Base-by-base conservation (phyloP, 2,888 invertebrate species). In the Eumacrocentrus americanus region DNA sequence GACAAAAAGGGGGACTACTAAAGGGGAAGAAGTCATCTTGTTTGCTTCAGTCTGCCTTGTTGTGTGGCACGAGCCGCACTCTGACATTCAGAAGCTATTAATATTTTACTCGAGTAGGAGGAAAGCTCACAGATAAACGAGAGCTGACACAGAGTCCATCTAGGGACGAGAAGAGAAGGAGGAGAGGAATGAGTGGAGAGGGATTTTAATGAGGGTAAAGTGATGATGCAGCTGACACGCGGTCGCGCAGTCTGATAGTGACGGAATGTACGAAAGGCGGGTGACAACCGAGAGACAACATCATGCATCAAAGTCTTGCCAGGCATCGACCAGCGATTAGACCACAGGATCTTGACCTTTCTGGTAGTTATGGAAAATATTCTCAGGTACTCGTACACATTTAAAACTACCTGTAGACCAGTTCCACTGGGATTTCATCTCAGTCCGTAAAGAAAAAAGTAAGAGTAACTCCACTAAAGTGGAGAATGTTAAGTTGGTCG, bases 301-400 rank as follows among this genome's bases (percentile, higher is more conserved):
- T 48, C 42, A 66, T 67, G 67, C 57, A 66, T 60, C 63, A 48
- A 38, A 65, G 60, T 59, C 29, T 64, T 22, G 35, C 62, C 37
- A 64, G 63, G 58, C 60, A 62, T 37, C 62, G 65, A 25, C 46
- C 65, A 3, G 65, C 67, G 9, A 48, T 61, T 16, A 54, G 68
- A 37, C 70, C 70, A 2, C 67, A 67, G 60, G 65, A 67, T 61
- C 67, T 67, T 53, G 68, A 69, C 56, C 61, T 69, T 59, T 63
- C 59, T 35, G 58, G 48, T 38, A 64, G 42, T 46, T 55, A 62
- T 42, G 65, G 60, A 20, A 65, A 60, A 46, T 64, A 64, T 58
- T 53, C 42, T 51, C 62, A 69, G 67, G 68, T 69, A 69, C 50
- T 60, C 29, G 14, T 54, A 7, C 20, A 48, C 18, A 20, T 38